Conservation (phyloP, 2,113 vertebrate species). For the Pseudopipra pipra region DNA sequence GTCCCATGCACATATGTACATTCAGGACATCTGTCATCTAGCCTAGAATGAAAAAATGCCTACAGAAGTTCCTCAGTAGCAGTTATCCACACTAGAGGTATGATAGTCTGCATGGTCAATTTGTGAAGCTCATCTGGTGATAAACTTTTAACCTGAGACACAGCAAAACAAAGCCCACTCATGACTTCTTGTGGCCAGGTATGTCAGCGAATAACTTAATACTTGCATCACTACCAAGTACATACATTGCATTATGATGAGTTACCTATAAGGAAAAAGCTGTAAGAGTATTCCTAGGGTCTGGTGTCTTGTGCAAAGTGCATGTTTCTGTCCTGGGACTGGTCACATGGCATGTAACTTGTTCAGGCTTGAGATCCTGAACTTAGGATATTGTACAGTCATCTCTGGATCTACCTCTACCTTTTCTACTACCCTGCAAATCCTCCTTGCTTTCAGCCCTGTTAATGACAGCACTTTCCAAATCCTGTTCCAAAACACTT, state of each 20-base stretch:
- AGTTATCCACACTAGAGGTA: not conserved
- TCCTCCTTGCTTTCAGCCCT: slow-evolving; percentile 49
- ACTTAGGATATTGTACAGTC: slow-evolving; percentile 85
- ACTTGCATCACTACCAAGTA: not conserved
- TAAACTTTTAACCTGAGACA: not conserved
- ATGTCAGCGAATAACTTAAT: not conserved
- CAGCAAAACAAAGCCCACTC: not conserved
- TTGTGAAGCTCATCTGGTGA: not conserved
- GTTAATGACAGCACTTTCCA: not conserved
- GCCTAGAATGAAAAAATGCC: not conserved
- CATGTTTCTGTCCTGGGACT: not conserved
- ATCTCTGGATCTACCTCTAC: slow-evolving; percentile 83
- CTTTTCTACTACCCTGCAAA: slow-evolving; percentile 58
- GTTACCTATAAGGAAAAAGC: not conserved
- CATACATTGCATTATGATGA: not conserved
- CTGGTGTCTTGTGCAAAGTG: not conserved
- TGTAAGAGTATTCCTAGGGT: not conserved
- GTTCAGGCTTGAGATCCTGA: not conserved
- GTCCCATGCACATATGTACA: not conserved
- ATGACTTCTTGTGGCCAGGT: not conserved
- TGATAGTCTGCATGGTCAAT: not conserved
- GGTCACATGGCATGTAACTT: not conserved
- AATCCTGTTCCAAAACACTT: not conserved
- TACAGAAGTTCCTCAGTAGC: not conserved
- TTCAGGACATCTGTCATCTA: not conserved